Conservation (phyloP, 2,888 invertebrate genomes). For the Dynastes maya region DNA sequence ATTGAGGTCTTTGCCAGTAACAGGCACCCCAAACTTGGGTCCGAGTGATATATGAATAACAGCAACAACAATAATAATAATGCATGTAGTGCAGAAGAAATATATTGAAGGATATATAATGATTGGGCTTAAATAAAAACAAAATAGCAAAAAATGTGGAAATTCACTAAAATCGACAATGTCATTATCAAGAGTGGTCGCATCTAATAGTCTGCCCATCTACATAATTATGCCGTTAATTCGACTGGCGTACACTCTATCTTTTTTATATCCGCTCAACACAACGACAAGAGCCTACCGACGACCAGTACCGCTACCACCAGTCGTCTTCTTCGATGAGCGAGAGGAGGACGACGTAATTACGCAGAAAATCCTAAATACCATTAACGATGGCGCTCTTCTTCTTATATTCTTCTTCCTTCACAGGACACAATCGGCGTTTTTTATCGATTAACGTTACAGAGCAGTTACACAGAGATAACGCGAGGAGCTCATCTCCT, state of each 20-base stretch:
- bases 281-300: conserved; percentile 33
- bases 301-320: conserved; percentile 8
- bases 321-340: conserved; percentile 1
- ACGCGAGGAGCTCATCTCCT: conserved; percentile 56
- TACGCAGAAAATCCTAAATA: conserved; percentile 55
- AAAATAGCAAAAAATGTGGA: neutral
- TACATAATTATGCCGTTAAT: conserved; percentile 52
- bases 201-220: conserved; percentile 40
- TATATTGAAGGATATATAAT: neutral
- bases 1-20: too few species aligned
- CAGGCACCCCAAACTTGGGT: too few species aligned
- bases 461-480: conserved; percentile 50
- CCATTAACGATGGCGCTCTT: conserved; percentile 52
- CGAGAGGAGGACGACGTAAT: conserved; percentile 44
- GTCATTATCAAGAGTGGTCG: conserved; percentile 41
- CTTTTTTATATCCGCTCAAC: conserved; percentile 46
- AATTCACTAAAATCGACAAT: conserved; percentile 4
- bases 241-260: conserved; percentile 49
- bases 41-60: too few species aligned
- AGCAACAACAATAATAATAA: too few species aligned
- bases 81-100: neutral
- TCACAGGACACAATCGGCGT: conserved; percentile 49
- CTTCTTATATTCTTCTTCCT: conserved; percentile 27
- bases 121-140: neutral
- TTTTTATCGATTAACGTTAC: conserved; percentile 52